phyloP scores from a whole-genome alignment of 2,888 invertebrate genomes.

The Digitonthophagus gazella region DNA sequence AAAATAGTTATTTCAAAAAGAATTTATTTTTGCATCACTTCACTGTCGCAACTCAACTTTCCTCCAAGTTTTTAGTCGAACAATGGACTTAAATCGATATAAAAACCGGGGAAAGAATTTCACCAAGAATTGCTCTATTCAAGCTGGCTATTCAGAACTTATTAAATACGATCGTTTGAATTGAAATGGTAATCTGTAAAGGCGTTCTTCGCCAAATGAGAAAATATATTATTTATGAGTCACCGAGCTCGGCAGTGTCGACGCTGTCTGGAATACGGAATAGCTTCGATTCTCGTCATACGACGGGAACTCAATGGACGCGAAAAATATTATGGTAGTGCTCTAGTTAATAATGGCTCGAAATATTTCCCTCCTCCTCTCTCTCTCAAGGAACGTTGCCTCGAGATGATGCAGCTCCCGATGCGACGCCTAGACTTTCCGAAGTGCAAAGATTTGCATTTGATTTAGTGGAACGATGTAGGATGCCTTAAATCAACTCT shows the following conservation, averaged over 20 bases:
- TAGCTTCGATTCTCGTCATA: neutral
- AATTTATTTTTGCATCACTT: too few relatives aligned
- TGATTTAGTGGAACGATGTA: neutral
- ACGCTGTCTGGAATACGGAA: neutral
- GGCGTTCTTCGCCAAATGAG: constrained; percentile 14
- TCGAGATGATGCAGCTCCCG: neutral
- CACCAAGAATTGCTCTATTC: neutral
- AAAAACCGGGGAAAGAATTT: too few relatives aligned
- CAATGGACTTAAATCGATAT: too few relatives aligned
- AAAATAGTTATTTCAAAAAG: too few relatives aligned
- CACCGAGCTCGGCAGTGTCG: neutral
- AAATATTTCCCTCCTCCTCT: neutral
- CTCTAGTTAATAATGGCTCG: neutral
- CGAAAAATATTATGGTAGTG: neutral
- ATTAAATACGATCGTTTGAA: constrained; percentile 3
- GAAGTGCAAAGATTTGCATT: neutral
- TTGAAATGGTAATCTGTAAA: constrained; percentile 12
- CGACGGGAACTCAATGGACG: neutral
- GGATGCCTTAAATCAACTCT: neutral
- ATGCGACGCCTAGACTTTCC: neutral
- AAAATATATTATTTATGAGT: constrained; percentile 23
- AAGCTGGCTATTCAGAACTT: neutral
- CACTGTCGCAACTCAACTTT: too few relatives aligned
- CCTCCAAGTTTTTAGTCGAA: too few relatives aligned
- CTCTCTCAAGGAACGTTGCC: neutral